These are phyloP conservation scores for Trachelus troglodyta DNA, from an alignment of 2,888 invertebrate genomes.

Conservation along the genomic window DNA sequence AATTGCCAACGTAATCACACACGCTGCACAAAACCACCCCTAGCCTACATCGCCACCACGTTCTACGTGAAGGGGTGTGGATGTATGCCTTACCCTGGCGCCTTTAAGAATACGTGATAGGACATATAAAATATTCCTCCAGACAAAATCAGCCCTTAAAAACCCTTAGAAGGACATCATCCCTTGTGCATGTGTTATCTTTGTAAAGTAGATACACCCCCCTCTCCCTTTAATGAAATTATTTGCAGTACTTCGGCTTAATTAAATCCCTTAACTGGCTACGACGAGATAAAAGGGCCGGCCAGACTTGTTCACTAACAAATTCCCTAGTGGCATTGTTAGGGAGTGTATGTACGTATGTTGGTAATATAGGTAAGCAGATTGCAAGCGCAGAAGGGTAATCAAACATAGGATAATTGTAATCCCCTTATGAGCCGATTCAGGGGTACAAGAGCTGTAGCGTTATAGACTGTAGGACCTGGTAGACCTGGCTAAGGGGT, in stretches of 20 bases:
- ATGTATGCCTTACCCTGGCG: slow-evolving; percentile 37
- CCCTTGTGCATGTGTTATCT: background rate
- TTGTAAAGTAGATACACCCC: no score
- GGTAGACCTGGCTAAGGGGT: background rate
- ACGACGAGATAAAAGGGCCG: background rate
- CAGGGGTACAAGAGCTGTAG: slow-evolving; percentile 9
- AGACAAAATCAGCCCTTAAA: background rate
- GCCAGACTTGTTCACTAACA: background rate
- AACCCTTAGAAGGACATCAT: background rate
- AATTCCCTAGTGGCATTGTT: background rate
- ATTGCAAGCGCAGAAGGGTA: slow-evolving; percentile 48
- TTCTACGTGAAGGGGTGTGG: slow-evolving; percentile 37
- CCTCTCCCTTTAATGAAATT: background rate
- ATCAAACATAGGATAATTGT: slow-evolving; percentile 55
- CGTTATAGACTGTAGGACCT: background rate
- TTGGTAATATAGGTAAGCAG: slow-evolving; percentile 32
- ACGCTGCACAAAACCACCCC: slow-evolving; percentile 54
- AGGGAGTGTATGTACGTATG: slow-evolving; percentile 6
- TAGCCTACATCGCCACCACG: slow-evolving; percentile 2
- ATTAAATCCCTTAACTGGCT: background rate
- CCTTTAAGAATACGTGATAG: slow-evolving; percentile 49
- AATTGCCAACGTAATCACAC: slow-evolving; percentile 64
- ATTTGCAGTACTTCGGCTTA: background rate
- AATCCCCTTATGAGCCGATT: slow-evolving; percentile 55
- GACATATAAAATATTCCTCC: background rate